A percentile compares a stretch with the other conserved stretches of the same genome.
Evolutionary conservation across 2,888 invertebrate species (phyloP).

Genomic region (Lingula anatina): DNA sequence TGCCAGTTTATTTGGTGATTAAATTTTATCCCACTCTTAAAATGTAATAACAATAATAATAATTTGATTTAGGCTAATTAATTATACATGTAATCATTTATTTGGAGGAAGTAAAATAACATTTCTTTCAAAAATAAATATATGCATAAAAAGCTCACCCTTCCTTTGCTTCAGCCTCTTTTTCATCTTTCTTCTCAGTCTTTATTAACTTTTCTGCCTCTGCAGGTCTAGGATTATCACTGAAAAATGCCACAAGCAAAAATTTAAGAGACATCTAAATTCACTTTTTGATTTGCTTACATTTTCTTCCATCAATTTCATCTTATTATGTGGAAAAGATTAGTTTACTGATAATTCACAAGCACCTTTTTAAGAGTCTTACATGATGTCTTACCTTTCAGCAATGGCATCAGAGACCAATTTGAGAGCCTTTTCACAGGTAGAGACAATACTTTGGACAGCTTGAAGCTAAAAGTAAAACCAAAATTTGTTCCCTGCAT

Average conservation of each 20-base stretch:
- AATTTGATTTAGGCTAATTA: too few species aligned
- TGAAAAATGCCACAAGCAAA: too few species aligned
- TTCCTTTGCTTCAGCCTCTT: conserved; percentile 37
- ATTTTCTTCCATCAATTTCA: too few species aligned
- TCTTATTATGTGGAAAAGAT: too few species aligned
- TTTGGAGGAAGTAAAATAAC: too few species aligned
- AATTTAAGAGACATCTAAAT: too few species aligned
- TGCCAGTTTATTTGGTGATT: not conserved
- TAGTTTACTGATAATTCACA: not conserved
- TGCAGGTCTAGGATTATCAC: conserved; percentile 24
- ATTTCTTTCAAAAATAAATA: not conserved
- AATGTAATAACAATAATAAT: too few species aligned
- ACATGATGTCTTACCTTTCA: conserved; percentile 25
- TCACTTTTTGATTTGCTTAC: too few species aligned
- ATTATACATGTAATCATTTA: too few species aligned
- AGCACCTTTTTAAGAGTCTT: not conserved
- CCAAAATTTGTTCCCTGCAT: not conserved
- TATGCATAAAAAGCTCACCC: conserved; percentile 10
- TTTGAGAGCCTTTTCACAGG: conserved; percentile 90
- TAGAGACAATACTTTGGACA: conserved; percentile 86
- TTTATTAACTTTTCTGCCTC: conserved; percentile 16
- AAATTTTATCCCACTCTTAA: too few species aligned
- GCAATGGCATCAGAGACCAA: conserved; percentile 73
- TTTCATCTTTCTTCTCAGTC: conserved; percentile 8
- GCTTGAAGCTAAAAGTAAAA: conserved; percentile 46